Percentiles rank a stretch among this genome's conserved stretches.
Conservation (phyloP, 1,140 invertebrate species). For the Pseudomyrmex sp. region DNA sequence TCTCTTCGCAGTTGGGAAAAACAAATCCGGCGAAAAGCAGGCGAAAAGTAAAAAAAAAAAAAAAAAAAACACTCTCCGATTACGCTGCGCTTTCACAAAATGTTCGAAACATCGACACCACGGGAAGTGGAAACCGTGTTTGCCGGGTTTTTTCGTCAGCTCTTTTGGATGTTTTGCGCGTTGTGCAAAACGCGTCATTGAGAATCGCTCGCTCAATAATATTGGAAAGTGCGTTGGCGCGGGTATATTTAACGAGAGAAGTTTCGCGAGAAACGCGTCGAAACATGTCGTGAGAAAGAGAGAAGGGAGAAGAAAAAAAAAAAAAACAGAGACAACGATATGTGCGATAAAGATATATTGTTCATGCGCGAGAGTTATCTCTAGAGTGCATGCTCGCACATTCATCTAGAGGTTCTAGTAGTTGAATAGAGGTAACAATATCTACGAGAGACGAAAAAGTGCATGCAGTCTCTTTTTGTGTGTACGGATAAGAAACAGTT, state of each 20-base stretch:
- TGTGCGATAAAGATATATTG: constrained; percentile 3
- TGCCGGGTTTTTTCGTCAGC: no score
- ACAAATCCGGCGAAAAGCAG: no score
- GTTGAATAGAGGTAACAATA: not conserved
- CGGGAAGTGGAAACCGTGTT: no score
- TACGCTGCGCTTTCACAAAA: no score
- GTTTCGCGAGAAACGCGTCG: not conserved
- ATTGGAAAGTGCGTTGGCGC: not conserved
- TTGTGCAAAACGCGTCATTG: not conserved
- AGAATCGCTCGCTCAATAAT: constrained; percentile 7
- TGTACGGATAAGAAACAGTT: not conserved
- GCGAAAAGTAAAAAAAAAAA: no score
- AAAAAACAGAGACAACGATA: constrained; percentile 4
- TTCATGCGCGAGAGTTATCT: constrained; percentile 37
- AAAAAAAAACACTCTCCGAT: no score
- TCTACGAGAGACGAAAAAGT: not conserved
- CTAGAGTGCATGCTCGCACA: constrained; percentile 49
- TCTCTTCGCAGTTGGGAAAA: not conserved
- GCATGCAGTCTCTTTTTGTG: constrained; percentile 41
- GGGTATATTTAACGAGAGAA: constrained; percentile 5
- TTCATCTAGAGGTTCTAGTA: constrained; percentile 43
- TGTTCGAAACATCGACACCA: no score
- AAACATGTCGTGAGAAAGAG: not conserved
- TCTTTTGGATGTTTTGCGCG: not conserved
- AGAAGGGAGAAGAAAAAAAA: constrained; percentile 6